Percentiles rank a stretch among this genome's conserved stretches.
These are phyloP conservation scores for Synodontis membranacea DNA, from an alignment of 2,113 vertebrate genomes.

Conservation along the genomic window DNA sequence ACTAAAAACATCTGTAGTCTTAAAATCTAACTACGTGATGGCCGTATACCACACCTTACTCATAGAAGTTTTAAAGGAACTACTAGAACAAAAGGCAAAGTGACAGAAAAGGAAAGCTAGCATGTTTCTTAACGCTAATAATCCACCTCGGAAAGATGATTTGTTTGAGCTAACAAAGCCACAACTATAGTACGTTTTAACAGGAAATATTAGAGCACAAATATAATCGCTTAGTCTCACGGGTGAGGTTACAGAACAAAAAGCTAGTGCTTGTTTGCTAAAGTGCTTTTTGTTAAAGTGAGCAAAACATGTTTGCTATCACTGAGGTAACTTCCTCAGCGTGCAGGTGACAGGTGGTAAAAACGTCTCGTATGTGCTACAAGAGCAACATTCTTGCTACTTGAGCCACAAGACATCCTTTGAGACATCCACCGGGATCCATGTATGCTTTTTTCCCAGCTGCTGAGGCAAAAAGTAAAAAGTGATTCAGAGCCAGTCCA, in stretches of 20 bases:
- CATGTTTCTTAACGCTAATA: background rate
- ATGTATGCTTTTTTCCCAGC: no score
- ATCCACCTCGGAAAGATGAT: constrained; percentile 3
- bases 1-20: background rate
- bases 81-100: background rate
- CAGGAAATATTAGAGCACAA: background rate
- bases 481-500: background rate
- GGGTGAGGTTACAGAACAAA: background rate
- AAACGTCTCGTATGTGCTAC: background rate
- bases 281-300: background rate
- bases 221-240: background rate
- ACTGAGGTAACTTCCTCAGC: constrained; percentile 7
- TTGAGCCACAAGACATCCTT: background rate
- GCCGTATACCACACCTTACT: background rate
- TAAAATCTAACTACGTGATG: background rate
- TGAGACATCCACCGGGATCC: background rate
- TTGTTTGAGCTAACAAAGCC: constrained; percentile 4
- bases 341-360: background rate
- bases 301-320: background rate
- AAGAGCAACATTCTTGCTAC: background rate
- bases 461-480: background rate
- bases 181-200: background rate
- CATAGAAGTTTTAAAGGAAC: background rate
- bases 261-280: background rate
- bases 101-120: constrained; percentile 2